Base-by-base conservation (phyloP, 2,888 invertebrate species). In the Lasioglossum marginatum region DNA sequence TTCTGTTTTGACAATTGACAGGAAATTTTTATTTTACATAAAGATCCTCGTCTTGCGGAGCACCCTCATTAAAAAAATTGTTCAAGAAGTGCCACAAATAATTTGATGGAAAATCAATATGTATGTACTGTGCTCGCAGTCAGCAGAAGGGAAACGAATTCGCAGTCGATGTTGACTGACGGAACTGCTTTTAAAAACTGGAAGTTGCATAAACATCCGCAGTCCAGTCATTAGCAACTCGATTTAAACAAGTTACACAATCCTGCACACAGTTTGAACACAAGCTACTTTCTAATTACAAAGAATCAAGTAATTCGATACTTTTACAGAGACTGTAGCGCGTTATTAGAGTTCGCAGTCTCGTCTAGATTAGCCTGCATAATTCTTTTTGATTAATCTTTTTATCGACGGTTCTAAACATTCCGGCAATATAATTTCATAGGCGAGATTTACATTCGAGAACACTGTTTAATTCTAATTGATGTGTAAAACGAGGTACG, bases 201-300 rank as follows among this genome's bases (percentile, higher is more conserved):
- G 60, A 60, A 60, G 31, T 60, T 60, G 60, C 60, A 60, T 27
- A 60, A 60, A 52, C 31, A 52, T 75, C 57, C 48, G 57, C 19
- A 19, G 45, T 75, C 31, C 48, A 31, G 52, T 75, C 34, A 34
- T 48, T 16, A 27, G 74, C 23, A 27, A 57, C 19, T 37, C 27
- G 31, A 60, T 16, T 60, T 60, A 60, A 60, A 27, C 60, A 60
- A 60, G 60, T 60, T 60, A 27, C 27, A 60, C 60, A 60, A 60
- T 16, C 60, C 12, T 27, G 14, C 14, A 14, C 27, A 60, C 45
- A 45, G 60, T 60, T 60, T 14, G 60, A 14, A 60, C 60, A 14
- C 27, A 14, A 16, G 14, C 27, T 14, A 60, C 60, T 60, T 60
- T 60, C 60, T 60, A 60, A 60, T 60, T 60, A 60, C 60, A 31